Evolutionary conservation across 2,888 invertebrate species (phyloP).

Genomic region (Buathra laborator): DNA sequence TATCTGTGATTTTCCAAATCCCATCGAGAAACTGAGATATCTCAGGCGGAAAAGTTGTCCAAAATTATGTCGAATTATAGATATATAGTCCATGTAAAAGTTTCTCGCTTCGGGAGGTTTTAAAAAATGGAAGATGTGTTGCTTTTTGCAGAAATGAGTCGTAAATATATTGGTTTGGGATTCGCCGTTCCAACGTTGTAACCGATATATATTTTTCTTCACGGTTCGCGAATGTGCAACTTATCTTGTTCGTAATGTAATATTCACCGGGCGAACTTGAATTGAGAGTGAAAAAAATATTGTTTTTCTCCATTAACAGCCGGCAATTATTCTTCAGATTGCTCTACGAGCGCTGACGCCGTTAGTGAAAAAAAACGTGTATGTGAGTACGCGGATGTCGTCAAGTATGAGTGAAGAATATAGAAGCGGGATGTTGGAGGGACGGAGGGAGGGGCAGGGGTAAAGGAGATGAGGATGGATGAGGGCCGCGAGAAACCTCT

Average conservation of each 20-base stretch:
- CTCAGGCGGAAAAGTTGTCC: too few relatives aligned
- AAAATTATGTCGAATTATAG: too few relatives aligned
- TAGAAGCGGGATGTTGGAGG: constrained; percentile 39
- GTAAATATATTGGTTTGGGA: too few relatives aligned
- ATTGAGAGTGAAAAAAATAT: not conserved
- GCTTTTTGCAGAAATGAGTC: too few relatives aligned
- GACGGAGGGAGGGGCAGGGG: constrained; percentile 27
- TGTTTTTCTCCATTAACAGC: not conserved
- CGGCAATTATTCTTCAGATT: not conserved
- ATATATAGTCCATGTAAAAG: too few relatives aligned
- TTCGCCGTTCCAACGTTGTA: too few relatives aligned
- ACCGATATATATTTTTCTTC: too few relatives aligned
- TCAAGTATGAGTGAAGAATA: constrained; percentile 45
- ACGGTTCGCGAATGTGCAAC: too few relatives aligned
- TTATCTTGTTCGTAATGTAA: not conserved
- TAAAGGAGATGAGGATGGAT: constrained; percentile 63
- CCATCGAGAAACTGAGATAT: too few relatives aligned
- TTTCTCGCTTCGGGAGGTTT: too few relatives aligned
- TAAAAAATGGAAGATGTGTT: too few relatives aligned
- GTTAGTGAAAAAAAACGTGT: not conserved
- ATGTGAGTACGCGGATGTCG: constrained; percentile 20
- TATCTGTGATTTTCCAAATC: too few relatives aligned
- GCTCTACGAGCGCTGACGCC: not conserved
- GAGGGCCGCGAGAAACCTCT: constrained; percentile 70
- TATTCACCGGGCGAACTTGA: not conserved